Base-by-base conservation (phyloP, 2,113 vertebrate genomes). In the Cyanistes caeruleus region DNA sequence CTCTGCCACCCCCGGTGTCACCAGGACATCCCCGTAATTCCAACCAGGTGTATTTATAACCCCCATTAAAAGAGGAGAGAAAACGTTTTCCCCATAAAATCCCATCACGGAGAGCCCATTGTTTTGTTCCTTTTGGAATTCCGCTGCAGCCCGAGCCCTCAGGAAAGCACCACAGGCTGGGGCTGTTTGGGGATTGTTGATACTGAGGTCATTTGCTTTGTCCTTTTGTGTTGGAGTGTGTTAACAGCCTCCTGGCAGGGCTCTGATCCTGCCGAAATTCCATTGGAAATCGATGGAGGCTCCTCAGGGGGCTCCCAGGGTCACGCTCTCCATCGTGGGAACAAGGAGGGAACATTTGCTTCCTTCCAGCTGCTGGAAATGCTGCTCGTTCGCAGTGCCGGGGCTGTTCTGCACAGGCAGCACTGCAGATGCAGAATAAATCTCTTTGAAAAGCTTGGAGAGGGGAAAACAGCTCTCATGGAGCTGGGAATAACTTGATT, bases 41-140 rank as follows among this genome's bases (percentile, higher is more conserved):
- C 39, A 20, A 3, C 9, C 56, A 27, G 27, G 9, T 30, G 2
- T 1, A 12, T 77, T 51, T 24, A 6, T 4, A 43, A 30, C 48
- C 20, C 20, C 67, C 68, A 8, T 43, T 10, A 35, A 23, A 41
- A 90, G 37, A 46, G 11, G 1, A 9, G 37, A 5, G 7, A 53
- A 58, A 69, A 46, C 0, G 0, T 44, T 28, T 37, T 5, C 15
- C 11, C 41, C 1, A 0, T 16, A 8, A 49, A 82, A 52, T 15
- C 8, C 13, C 24, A 1, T 11, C 10, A 0, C 25, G 0, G 0
- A 4, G 14, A 0, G 2, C 10, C 27, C 1, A 0, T 51, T 20
- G 0, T 2, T 0, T 33, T 43, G 39, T 25, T 44, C 49, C 33
- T 52, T 76, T 28, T 8, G 27, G 27, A 58, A 19, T 56, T 53